Conservation (phyloP, 2,888 invertebrate species). For the Epistrophe grossulariae region DNA sequence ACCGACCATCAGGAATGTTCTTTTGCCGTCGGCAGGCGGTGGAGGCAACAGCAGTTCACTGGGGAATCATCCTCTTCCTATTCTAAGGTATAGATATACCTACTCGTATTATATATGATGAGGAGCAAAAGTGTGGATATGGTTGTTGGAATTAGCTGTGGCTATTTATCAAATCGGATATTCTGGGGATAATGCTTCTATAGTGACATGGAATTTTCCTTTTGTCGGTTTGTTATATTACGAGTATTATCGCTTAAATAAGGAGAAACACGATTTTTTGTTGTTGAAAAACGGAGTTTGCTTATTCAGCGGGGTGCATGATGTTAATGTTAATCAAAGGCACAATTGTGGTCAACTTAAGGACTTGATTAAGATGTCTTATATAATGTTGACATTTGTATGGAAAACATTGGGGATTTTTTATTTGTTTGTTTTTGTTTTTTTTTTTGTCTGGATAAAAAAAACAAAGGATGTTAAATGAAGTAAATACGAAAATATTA, state of each 20-base stretch:
- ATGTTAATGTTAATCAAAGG: conserved; percentile 41
- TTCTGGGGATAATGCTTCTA: conserved; percentile 70
- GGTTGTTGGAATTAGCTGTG: conserved; percentile 67
- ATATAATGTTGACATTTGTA: conserved; percentile 51
- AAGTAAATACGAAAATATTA: no score
- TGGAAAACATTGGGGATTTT: conserved; percentile 32
- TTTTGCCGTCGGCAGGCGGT: conserved; percentile 22
- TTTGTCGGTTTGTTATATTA: conserved; percentile 74
- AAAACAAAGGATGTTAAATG: background rate
- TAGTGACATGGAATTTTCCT: conserved; percentile 74
- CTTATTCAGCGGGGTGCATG: conserved; percentile 55
- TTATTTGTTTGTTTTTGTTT: background rate
- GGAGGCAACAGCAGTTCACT: conserved; percentile 38
- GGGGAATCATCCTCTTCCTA: conserved; percentile 47
- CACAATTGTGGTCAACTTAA: conserved; percentile 60
- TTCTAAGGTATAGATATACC: background rate
- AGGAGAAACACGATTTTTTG: conserved; percentile 41
- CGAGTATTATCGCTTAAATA: conserved; percentile 57
- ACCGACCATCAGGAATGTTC: conserved; percentile 31
- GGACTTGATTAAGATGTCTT: conserved; percentile 65
- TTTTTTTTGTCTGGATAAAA: background rate
- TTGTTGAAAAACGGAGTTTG: conserved; percentile 24
- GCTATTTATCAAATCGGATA: conserved; percentile 73
- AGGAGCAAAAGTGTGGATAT: conserved; percentile 63
- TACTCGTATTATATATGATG: background rate